Percentiles rank a stretch among this genome's conserved stretches.
phyloP scores from a whole-genome alignment of 2,888 invertebrate genomes.

The Heliconius aoede region DNA sequence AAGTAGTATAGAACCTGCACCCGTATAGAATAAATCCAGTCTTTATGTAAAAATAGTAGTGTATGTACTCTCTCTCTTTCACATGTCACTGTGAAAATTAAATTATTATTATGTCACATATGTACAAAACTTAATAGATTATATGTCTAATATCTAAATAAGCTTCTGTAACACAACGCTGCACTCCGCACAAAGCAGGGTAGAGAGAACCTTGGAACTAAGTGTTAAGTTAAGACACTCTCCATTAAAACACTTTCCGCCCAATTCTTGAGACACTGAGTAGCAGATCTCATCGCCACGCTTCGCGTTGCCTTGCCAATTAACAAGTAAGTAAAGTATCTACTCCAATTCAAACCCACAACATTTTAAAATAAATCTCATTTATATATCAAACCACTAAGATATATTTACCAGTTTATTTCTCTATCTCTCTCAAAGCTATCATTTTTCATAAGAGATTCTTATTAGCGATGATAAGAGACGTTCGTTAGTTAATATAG shows the following conservation, averaged over 20 bases:
- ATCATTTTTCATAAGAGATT: background rate
- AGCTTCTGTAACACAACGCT: too few relatives aligned
- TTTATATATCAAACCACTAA: background rate
- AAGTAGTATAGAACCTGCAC: too few relatives aligned
- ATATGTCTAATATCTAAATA: too few relatives aligned
- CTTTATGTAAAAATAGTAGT: too few relatives aligned
- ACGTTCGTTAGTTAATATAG: conserved; percentile 9
- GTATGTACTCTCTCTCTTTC: too few relatives aligned
- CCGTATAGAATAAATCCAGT: too few relatives aligned
- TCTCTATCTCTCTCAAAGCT: background rate
- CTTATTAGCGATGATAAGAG: background rate
- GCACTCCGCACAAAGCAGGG: background rate
- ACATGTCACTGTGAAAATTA: too few relatives aligned
- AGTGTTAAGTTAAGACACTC: background rate
- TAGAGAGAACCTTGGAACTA: background rate
- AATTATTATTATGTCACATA: too few relatives aligned
- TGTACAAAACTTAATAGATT: too few relatives aligned
- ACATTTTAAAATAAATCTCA: too few relatives aligned
- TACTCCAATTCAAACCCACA: background rate
- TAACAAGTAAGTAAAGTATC: too few relatives aligned
- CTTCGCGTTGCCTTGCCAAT: too few relatives aligned
- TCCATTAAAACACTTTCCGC: background rate
- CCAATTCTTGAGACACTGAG: background rate
- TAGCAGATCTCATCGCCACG: background rate
- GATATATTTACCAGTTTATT: background rate